Evolutionary conservation across 1,140 invertebrate genomes (phyloP), one percentile per base, ranked within the genome.

Genomic region (Holcopasites calliopsidis): DNA sequence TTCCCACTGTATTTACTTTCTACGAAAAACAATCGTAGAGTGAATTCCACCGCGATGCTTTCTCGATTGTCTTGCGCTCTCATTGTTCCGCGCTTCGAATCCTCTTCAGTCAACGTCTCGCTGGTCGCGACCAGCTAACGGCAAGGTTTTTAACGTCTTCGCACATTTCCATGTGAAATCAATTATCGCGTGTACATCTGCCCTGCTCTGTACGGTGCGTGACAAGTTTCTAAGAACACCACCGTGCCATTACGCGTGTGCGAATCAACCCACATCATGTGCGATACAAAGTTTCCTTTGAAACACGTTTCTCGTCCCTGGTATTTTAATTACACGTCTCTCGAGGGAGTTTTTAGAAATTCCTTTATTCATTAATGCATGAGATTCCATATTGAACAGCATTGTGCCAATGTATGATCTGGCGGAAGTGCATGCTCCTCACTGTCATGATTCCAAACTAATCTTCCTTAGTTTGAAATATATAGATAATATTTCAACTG

Each of bases 31-130:
- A 88, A 87, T 88, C 77, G n/a, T n/a, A 68, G 80, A 80, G 79
- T 79, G 78, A 81, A 76, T 72, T 52, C 80, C 77, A 64, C 80
- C 75, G 60, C 66, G 66, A 79, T 86, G 87, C 89, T 90, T 90
- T 90, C 89, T 87, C 88, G 82, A 89, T 90, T 90, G 89, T 89
- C 83, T 85, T 52, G 62, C 13, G 54, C 86, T 87, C 87, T 85
- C 89, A 88, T 88, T 84, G 85, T 83, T 76, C 80, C 62, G 77
- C 82, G 82, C 80, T 86, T 88, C 86, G 35, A 57, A 78, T 54
- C 38, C 71, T 58, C 71, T 76, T 66, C 61, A 77, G 77, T 77
- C 79, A 82, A 74, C 40, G 44, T 23, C 68, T 11, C 28, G 66
- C 18, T 11, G 26, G 8, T 28, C 52, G 52, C 54, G 66, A 75